phyloP scores from a whole-genome alignment of 1,140 invertebrate species.

The Venturia canescens region DNA sequence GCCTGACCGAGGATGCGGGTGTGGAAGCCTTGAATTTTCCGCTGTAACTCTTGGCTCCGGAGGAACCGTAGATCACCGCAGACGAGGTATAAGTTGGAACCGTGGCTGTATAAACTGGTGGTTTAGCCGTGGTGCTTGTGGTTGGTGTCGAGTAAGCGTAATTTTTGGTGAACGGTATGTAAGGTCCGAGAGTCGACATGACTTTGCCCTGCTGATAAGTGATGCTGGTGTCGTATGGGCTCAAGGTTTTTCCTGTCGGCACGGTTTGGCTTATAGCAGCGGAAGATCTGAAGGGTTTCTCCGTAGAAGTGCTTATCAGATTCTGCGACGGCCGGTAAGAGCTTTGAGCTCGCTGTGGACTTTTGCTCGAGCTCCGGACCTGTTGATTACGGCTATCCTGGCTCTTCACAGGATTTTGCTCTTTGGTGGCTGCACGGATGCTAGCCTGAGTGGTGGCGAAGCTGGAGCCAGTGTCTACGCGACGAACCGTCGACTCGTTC shows the following conservation, averaged over 20 bases:
- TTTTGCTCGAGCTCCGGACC: conserved; percentile 8
- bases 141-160: conserved; percentile 66
- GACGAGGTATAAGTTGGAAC: conserved; percentile 61
- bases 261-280: conserved; percentile 52
- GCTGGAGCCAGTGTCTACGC: neutral
- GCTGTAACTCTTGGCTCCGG: conserved; percentile 55
- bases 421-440: neutral
- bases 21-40: conserved; percentile 56
- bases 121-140: conserved; percentile 61
- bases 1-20: conserved; percentile 50
- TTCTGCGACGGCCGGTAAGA: conserved; percentile 60
- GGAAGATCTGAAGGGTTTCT: conserved; percentile 61
- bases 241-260: conserved; percentile 58
- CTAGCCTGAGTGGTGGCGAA: conserved; percentile 6
- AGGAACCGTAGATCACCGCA: conserved; percentile 52
- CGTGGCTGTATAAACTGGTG: conserved; percentile 63
- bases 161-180: conserved; percentile 73
- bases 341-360: conserved; percentile 43
- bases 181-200: conserved; percentile 68
- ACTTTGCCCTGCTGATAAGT: conserved; percentile 70
- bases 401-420: neutral
- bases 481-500: conserved; percentile 21
- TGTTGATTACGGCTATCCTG: conserved; percentile 25
- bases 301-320: conserved; percentile 62
- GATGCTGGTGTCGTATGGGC: conserved; percentile 67